Conservation (phyloP, 2,113 vertebrate genomes). For the Odocoileus virginianus region DNA sequence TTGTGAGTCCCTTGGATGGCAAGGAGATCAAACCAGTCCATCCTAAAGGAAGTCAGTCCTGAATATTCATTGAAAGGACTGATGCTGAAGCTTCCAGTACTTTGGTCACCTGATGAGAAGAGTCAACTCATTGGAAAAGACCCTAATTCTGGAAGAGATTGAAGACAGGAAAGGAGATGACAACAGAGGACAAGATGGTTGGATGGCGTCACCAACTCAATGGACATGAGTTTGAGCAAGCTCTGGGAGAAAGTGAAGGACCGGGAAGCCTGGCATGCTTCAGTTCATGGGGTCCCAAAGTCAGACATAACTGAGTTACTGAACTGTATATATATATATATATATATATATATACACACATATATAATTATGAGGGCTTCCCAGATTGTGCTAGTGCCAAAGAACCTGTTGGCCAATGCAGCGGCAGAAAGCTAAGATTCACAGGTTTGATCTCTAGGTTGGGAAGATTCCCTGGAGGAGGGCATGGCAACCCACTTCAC, state of each 20-base stretch:
- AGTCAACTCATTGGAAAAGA: neutral
- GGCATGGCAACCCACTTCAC: neutral
- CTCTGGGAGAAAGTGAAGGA: neutral
- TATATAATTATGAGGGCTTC: neutral
- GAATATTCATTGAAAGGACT: neutral
- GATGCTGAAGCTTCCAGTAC: neutral
- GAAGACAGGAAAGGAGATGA: neutral
- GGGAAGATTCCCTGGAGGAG: neutral
- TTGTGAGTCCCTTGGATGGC: neutral
- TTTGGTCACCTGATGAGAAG: neutral
- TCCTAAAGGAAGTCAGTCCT: neutral
- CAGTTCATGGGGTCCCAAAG: neutral
- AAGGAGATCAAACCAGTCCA: neutral
- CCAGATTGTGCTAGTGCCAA: neutral
- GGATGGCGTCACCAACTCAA: neutral
- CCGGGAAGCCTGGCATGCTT: neutral
- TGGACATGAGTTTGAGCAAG: neutral
- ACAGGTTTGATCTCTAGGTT: neutral
- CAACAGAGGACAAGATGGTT: neutral
- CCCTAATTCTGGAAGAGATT: neutral
- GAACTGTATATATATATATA: neutral
- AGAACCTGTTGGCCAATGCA: neutral
- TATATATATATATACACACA: neutral
- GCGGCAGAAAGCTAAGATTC: neutral
- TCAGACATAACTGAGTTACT: neutral